Percentiles rank a stretch among this genome's conserved stretches.
phyloP scores from a whole-genome alignment of 2,113 vertebrate species.

The Pseudorasbora parva region DNA sequence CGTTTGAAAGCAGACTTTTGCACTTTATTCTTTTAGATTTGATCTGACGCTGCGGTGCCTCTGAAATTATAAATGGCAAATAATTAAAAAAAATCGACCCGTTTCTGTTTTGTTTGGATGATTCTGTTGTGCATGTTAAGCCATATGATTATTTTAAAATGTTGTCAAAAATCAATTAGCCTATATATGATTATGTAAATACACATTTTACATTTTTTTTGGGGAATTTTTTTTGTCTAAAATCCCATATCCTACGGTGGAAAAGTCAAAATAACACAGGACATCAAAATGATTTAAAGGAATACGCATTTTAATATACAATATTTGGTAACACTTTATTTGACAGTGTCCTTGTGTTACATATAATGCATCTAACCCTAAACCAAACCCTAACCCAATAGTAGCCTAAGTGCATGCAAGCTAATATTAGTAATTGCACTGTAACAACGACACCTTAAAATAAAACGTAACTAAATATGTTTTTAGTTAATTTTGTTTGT shows the following conservation, averaged over 20 bases:
- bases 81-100: not conserved
- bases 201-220: not conserved
- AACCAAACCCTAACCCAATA: too few species aligned
- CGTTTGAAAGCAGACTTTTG: not conserved
- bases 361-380: too few species aligned
- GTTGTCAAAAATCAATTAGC: not conserved
- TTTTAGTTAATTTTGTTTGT: not conserved
- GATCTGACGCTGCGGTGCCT: not conserved
- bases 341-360: too few species aligned
- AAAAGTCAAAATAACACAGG: not conserved
- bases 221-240: not conserved
- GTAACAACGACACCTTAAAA: too few species aligned
- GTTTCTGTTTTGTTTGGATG: not conserved
- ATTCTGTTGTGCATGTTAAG: not conserved
- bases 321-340: not conserved
- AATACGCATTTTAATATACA: not conserved
- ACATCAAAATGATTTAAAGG: too few species aligned
- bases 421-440: too few species aligned
- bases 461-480: too few species aligned
- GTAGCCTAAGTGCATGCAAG: too few species aligned
- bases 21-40: conserved; percentile 1
- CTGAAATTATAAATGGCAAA: not conserved
- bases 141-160: not conserved
- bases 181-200: not conserved
- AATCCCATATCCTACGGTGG: not conserved